phyloP scores from a whole-genome alignment of 2,113 vertebrate genomes.

The Setophaga coronata region DNA sequence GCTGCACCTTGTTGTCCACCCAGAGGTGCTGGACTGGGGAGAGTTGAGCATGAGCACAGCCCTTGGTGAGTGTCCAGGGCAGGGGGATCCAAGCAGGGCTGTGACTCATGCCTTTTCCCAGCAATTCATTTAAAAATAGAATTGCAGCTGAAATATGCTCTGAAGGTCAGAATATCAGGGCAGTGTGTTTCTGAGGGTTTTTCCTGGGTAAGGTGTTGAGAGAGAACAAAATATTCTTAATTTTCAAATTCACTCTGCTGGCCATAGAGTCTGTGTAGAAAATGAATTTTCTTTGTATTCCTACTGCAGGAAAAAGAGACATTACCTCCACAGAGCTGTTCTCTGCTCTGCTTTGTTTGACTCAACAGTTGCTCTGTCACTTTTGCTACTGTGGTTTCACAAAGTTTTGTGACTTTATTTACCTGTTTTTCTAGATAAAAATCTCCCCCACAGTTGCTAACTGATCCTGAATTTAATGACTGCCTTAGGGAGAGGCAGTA shows the following conservation, averaged over 20 bases:
- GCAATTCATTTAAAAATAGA: conserved; percentile 61
- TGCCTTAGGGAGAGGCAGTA: conserved; percentile 11
- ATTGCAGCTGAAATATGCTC: conserved; percentile 34
- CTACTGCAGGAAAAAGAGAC: background rate
- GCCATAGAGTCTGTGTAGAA: background rate
- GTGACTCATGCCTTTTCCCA: conserved; percentile 62
- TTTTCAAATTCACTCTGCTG: background rate
- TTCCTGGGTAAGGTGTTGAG: conserved; percentile 3
- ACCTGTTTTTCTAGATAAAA: background rate
- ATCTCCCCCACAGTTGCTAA: background rate
- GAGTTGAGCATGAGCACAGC: background rate
- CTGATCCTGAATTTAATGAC: background rate
- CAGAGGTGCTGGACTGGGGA: background rate
- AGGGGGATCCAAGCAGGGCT: background rate
- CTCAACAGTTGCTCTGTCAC: background rate
- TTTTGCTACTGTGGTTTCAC: background rate
- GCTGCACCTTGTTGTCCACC: background rate
- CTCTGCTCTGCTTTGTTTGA: background rate
- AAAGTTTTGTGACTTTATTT: background rate
- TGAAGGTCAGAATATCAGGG: conserved; percentile 4
- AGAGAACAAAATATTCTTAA: background rate
- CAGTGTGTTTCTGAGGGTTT: background rate
- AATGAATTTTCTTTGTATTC: background rate
- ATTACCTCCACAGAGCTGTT: background rate
- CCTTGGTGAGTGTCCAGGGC: conserved; percentile 38